A percentile compares a stretch with the other conserved stretches of the same genome.
Evolutionary conservation across 1,140 invertebrate species (phyloP).

Genomic region (Sitophilus oryzae): DNA sequence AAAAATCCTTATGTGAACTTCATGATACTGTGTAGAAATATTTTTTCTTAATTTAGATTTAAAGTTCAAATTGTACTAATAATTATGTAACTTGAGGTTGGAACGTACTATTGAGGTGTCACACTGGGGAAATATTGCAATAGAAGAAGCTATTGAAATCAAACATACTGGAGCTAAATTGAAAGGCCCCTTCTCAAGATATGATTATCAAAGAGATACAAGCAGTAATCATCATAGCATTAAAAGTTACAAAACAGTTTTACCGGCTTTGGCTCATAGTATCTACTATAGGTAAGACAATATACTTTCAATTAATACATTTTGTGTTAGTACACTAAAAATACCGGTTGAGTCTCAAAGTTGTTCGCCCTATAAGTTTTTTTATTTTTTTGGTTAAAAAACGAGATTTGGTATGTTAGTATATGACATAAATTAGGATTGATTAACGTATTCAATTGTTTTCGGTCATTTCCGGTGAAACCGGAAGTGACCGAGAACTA

Average conservation of each 20-base stretch:
- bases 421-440: too few relatives aligned
- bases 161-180: slow-evolving; percentile 87
- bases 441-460: too few relatives aligned
- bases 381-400: too few relatives aligned
- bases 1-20: too few relatives aligned
- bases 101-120: slow-evolving; percentile 91
- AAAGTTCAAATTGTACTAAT: too few relatives aligned
- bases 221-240: slow-evolving; percentile 80
- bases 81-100: slow-evolving; percentile 45
- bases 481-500: too few relatives aligned
- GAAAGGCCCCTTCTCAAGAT: slow-evolving; percentile 91
- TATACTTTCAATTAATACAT: background rate
- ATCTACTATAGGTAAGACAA: slow-evolving; percentile 37
- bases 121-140: slow-evolving; percentile 98
- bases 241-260: slow-evolving; percentile 85
- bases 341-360: background rate
- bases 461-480: too few relatives aligned
- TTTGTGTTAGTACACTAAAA: background rate
- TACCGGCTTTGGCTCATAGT: slow-evolving; percentile 70
- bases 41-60: too few relatives aligned
- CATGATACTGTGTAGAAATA: too few relatives aligned
- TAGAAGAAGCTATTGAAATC: slow-evolving; percentile 92
- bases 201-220: slow-evolving; percentile 90
- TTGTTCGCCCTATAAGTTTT: too few relatives aligned
- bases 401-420: too few relatives aligned